These are phyloP conservation scores for Drosophila melanocephala DNA, from an alignment of 2,888 invertebrate genomes.

Conservation along the genomic window DNA sequence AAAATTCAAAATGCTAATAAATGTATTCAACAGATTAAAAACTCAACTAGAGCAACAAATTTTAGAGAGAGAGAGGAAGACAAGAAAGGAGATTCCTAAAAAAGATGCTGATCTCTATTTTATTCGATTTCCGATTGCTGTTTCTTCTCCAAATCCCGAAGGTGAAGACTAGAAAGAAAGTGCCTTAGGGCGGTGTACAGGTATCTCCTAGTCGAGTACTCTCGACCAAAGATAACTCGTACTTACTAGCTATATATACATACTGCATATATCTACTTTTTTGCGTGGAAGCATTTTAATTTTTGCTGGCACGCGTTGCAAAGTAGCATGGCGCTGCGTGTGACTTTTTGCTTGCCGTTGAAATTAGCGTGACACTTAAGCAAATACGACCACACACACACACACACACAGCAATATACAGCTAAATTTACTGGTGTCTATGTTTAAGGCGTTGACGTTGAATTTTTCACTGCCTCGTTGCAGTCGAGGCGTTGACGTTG, in stretches of 20 bases:
- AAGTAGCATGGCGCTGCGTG: conserved; percentile 37
- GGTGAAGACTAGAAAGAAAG: background rate
- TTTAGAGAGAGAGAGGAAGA: background rate
- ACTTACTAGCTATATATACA: background rate
- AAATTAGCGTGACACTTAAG: conserved; percentile 59
- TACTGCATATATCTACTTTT: background rate
- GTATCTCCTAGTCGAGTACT: conserved; percentile 5
- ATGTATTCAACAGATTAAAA: background rate
- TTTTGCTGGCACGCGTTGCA: conserved; percentile 58
- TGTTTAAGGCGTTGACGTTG: conserved; percentile 61
- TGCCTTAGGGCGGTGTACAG: background rate
- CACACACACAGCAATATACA: conserved; percentile 6
- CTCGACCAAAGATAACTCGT: background rate
- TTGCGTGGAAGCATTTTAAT: conserved; percentile 59
- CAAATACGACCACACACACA: conserved; percentile 14
- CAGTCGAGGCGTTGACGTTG: conserved; percentile 55
- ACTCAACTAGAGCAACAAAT: background rate
- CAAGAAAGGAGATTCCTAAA: background rate
- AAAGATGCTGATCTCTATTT: background rate
- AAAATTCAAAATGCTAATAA: background rate
- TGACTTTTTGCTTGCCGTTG: conserved; percentile 46
- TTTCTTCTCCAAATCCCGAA: background rate
- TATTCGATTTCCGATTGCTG: background rate
- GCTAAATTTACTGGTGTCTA: conserved; percentile 41
- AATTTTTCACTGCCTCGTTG: conserved; percentile 47